These are phyloP conservation scores for Anas platyrhynchos DNA, from an alignment of 2,113 vertebrate species.

Conservation along the genomic window DNA sequence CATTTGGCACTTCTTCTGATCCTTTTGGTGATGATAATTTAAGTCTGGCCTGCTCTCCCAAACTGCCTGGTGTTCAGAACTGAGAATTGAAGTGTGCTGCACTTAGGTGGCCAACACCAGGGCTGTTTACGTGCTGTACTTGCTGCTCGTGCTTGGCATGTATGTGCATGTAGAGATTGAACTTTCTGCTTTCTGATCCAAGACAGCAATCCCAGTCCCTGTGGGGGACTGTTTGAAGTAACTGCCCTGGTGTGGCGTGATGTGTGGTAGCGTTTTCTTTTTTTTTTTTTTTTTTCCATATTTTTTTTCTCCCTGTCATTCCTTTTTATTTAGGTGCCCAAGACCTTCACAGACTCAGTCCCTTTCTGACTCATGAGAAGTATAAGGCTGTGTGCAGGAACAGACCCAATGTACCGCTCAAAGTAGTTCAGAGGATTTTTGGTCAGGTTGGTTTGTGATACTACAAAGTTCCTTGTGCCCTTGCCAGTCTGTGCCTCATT, in stretches of 20 bases:
- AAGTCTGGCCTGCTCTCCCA: background rate
- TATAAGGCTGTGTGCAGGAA: background rate
- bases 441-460: background rate
- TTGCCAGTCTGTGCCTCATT: background rate
- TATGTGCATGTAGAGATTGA: background rate
- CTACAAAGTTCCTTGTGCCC: background rate
- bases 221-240: background rate
- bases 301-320: background rate
- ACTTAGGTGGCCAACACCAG: background rate
- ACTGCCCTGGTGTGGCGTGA: too few species aligned
- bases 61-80: background rate
- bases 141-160: background rate
- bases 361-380: background rate
- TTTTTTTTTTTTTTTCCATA: background rate
- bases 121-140: background rate
- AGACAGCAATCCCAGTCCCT: background rate
- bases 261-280: too few species aligned
- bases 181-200: background rate
- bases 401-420: background rate
- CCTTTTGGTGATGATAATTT: slow-evolving; percentile 22
- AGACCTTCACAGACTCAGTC: background rate
- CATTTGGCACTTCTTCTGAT: background rate
- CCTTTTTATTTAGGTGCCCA: background rate
- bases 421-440: background rate
- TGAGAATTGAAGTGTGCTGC: background rate